Base-by-base conservation (phyloP, 2,888 invertebrate species). In the Dasysyrphus tricinctus region DNA sequence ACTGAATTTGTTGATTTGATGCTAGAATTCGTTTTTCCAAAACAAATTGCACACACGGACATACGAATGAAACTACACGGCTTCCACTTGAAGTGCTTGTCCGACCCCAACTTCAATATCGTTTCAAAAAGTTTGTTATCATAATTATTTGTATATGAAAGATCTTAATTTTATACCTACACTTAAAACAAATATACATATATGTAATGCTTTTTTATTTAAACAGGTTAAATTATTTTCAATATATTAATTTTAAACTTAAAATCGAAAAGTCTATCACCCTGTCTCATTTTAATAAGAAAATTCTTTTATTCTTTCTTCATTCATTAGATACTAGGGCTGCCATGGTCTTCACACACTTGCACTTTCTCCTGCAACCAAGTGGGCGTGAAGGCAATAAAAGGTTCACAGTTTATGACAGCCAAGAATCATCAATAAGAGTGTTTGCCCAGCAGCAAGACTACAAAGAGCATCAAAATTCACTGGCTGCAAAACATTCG, bases 341-440 rank as follows among this genome's bases (percentile, higher is more conserved):
- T 9, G 37, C 37, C 1, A 37, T 37, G 37, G 37, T 37, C 37
- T 37, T 37, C 37, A 37, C 37, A 37, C 7, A 37, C 37, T 37
- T 37, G 37, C 37, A 37, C 9, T 37, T 7, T 37, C 37, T 37
- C 37, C 37, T 37, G 37, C 37, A 37, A 37, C 37, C 37, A 37
- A 37, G 37, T 37, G 32, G 32, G 7, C 32, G 32, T 32, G 32
- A 32, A 32, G 32, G 32, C 7, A 19, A 59, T 12, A 59, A 59
- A 14, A 39, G 59, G 7, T 59, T 39, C n/a, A 59, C 59, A 6
- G 39, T 59, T 19, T 1, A 0, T 3, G 59, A 59, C 2, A 59
- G 61, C 24, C 39, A 61, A 61, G 39, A 61, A 14, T 24, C 61
- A 42, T 39, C 59, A 39, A 39, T 59, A 6, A 59, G 37, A 39